Percentiles rank a stretch among this genome's conserved stretches.
Evolutionary conservation across 2,113 vertebrate genomes (phyloP).

Genomic region (Centropristis striata): DNA sequence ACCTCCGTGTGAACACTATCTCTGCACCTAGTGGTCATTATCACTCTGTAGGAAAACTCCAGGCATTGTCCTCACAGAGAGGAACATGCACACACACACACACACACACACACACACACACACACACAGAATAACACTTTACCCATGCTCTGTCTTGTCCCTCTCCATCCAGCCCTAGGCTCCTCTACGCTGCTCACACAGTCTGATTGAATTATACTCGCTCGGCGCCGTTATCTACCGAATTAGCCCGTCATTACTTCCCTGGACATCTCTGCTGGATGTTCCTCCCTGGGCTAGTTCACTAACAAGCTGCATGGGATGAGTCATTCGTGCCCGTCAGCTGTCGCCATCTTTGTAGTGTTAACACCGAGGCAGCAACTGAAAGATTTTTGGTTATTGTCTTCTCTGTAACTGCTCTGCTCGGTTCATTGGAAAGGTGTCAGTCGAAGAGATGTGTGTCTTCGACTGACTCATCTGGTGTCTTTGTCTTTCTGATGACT

Average conservation of each 20-base stretch:
- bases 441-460: not conserved
- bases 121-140: constrained; percentile 23
- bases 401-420: constrained; percentile 2
- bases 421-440: not conserved
- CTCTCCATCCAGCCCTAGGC: constrained; percentile 48
- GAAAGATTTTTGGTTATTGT: not conserved
- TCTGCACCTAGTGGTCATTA: constrained; percentile 33
- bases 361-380: constrained; percentile 4
- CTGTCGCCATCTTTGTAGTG: constrained; percentile 46
- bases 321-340: constrained; percentile 40
- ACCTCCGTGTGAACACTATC: constrained; percentile 22
- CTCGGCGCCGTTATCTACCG: constrained; percentile 54
- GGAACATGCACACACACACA: constrained; percentile 3
- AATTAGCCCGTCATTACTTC: constrained; percentile 52
- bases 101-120: not conserved
- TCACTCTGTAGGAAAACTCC: constrained; percentile 36
- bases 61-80: constrained; percentile 24
- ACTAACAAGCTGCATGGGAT: constrained; percentile 44
- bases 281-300: constrained; percentile 43
- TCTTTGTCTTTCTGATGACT: not conserved
- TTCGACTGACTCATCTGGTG: not conserved
- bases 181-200: constrained; percentile 44
- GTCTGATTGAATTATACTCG: constrained; percentile 69
- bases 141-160: constrained; percentile 47
- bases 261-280: constrained; percentile 41